These are phyloP conservation scores for Trogon melanurus DNA, from an alignment of 2,113 vertebrate genomes.

Conservation along the genomic window DNA sequence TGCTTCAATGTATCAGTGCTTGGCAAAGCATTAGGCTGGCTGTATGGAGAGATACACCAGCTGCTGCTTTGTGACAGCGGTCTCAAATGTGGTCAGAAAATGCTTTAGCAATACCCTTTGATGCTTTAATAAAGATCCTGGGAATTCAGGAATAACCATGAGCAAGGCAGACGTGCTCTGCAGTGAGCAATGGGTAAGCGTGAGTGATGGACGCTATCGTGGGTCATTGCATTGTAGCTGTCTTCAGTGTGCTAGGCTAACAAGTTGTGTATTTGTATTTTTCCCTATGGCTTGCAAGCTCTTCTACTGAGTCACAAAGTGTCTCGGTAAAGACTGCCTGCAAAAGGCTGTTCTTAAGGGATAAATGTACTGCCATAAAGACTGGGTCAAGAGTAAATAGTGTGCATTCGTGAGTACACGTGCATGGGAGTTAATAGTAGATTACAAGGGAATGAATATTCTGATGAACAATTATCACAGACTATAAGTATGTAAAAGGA, in stretches of 20 bases:
- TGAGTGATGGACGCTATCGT: rapidly evolving
- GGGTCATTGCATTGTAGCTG: neutral
- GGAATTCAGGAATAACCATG: neutral
- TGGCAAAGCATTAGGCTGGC: neutral
- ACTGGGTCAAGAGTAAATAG: neutral
- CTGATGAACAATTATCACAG: neutral
- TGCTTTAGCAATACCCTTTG: neutral
- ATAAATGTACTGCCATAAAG: neutral
- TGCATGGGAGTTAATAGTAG: neutral
- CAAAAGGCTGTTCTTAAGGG: neutral
- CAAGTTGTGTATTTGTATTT: neutral
- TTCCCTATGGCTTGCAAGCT: neutral
- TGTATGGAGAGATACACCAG: neutral
- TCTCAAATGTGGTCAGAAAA: neutral
- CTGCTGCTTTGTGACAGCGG: neutral
- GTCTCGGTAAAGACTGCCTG: neutral
- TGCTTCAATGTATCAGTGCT: neutral
- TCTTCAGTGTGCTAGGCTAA: neutral
- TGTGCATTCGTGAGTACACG: rapidly evolving
- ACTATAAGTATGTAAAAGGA: neutral
- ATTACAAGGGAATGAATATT: neutral
- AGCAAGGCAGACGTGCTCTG: neutral
- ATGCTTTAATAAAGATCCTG: neutral
- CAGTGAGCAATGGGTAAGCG: rapidly evolving
- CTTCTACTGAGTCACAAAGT: neutral